Evolutionary conservation across 2,888 invertebrate genomes (phyloP).

Genomic region (Adela reaumurella): DNA sequence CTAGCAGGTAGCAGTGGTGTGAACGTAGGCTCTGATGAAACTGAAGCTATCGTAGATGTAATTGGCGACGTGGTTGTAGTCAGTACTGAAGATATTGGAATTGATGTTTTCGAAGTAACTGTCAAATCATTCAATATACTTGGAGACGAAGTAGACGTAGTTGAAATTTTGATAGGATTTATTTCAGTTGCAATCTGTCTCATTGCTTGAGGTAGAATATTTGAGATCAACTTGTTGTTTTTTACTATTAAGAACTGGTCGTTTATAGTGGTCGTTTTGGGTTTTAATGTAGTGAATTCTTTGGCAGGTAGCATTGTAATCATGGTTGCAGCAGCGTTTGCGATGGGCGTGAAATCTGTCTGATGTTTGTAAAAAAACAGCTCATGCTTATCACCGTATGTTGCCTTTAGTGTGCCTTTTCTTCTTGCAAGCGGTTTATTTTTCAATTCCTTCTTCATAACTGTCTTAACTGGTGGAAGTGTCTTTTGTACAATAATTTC

Average conservation of each 20-base stretch:
- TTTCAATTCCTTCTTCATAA: conserved; percentile 27
- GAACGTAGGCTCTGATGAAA: too few relatives aligned
- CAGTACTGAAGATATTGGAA: too few relatives aligned
- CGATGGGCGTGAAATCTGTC: background rate
- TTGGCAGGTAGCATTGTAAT: background rate
- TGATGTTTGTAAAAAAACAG: background rate
- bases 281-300: background rate
- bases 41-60: too few relatives aligned
- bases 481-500: conserved; percentile 35
- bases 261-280: background rate
- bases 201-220: background rate
- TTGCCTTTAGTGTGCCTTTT: conserved; percentile 48
- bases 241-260: background rate
- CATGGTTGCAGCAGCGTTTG: background rate
- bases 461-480: conserved; percentile 18
- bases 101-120: too few relatives aligned
- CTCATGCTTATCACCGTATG: conserved; percentile 48
- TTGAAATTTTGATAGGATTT: too few relatives aligned
- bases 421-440: conserved; percentile 39
- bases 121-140: too few relatives aligned
- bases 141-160: too few relatives aligned
- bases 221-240: background rate
- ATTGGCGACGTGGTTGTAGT: too few relatives aligned
- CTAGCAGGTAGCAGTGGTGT: too few relatives aligned
- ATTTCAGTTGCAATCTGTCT: background rate